Evolutionary conservation across 35 echinoderm and acorn worm species (phyloP).

Genomic region (Ophioderma brevispina): DNA sequence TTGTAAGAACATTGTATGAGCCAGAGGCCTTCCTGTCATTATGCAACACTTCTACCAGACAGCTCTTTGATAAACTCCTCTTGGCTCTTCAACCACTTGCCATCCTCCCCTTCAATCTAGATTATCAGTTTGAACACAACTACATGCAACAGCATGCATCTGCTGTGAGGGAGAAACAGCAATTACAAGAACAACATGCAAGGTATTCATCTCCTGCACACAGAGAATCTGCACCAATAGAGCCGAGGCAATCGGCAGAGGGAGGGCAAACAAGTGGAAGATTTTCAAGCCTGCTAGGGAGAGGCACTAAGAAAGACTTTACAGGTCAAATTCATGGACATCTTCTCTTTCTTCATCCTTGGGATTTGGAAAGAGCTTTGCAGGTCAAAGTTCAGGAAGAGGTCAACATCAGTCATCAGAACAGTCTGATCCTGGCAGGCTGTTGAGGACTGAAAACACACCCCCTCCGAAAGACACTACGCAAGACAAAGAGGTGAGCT

Average conservation of each 20-base stretch:
- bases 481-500: neutral
- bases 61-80: conserved; percentile 70
- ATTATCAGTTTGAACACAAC: conserved; percentile 71
- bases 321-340: neutral
- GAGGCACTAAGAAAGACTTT: neutral
- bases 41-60: conserved; percentile 66
- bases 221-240: neutral
- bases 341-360: conserved; percentile 9
- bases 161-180: conserved; percentile 60
- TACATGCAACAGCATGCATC: conserved; percentile 28
- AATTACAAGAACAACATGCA: conserved; percentile 39
- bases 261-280: conserved; percentile 33
- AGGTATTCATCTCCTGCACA: neutral
- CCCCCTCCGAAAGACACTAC: conserved; percentile 41
- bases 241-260: conserved; percentile 17
- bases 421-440: conserved; percentile 52
- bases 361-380: neutral
- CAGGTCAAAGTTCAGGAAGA: conserved; percentile 35
- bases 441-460: conserved; percentile 69
- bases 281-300: conserved; percentile 49
- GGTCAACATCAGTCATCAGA: conserved; percentile 58
- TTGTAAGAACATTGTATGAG: conserved; percentile 74
- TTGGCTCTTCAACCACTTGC: conserved; percentile 69
- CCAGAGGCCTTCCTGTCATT: conserved; percentile 77
- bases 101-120: conserved; percentile 70